Evolutionary conservation across 2,888 invertebrate species (phyloP), one percentile per base, ranked within the genome.

Genomic region (Pammene aurita): DNA sequence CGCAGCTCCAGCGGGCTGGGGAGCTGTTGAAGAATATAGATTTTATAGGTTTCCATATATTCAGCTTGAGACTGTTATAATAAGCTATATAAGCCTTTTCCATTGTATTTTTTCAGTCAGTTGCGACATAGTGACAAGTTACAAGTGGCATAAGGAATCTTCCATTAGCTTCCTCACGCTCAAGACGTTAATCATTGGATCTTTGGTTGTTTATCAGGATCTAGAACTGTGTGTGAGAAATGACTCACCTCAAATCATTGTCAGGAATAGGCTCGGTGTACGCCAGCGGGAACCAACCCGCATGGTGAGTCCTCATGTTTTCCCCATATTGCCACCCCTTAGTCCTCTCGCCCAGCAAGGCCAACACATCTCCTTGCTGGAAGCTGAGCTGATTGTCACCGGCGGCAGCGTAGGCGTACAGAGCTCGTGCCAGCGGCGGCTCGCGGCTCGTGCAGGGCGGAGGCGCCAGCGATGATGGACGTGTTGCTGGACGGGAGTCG

Each of bases 281-380:
- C n/a, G 98, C 98, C 72, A 98, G 91, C 0, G 98, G 98, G 88
- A 98, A 98, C 98, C 98, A 98, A 42, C 98, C 98, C 74, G 97
- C 96, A 82, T 96, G 95, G 84, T 97, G 97, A n/a, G 97, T 97
- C 67, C 97, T 94, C 76, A 97, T 88, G 88, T 98, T 98, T 86
- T 98, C 98, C n/a, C 98, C 98, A 80, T 98, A 98, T 88, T 98
- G 98, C 98, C 98, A 98, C 34, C 98, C 98, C 85, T 98, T 98
- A 76, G 97, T 97, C 76, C 97, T 94, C 79, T 97, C 97, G 26
- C 98, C 98, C 78, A 98, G 95, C 73, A 98, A 88, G 7, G 97
- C 96, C 67, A 98, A 95, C 71, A 96, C 94, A 87, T 98, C 98
- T 72, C 97, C 97, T 89, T 98, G 97, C 73, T 96, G 95, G 91